Conservation (phyloP, 2,113 vertebrate species). For the Antechinus stuartii region DNA sequence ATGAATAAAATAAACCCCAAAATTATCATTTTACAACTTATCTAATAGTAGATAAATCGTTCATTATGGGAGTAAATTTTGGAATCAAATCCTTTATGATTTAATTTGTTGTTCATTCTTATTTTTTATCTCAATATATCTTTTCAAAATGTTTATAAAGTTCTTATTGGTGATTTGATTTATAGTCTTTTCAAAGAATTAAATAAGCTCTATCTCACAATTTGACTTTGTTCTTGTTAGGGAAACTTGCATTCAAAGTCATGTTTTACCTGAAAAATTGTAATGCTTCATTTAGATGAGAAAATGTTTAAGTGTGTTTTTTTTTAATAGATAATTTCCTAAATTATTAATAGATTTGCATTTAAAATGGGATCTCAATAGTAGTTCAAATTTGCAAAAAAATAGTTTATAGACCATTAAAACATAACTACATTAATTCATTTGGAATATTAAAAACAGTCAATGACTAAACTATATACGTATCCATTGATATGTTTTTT, state of each 20-base stretch:
- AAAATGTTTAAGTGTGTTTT: not conserved
- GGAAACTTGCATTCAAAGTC: slow-evolving; percentile 32
- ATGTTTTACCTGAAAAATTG: slow-evolving; percentile 36
- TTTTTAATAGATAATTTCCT: slow-evolving; percentile 18
- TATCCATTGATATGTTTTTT: slow-evolving; percentile 67
- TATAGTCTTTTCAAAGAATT: slow-evolving; percentile 30
- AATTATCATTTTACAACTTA: slow-evolving; percentile 43
- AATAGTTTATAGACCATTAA: slow-evolving; percentile 59
- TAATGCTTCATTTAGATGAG: slow-evolving; percentile 54
- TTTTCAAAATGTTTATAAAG: slow-evolving; percentile 30
- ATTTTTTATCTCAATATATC: slow-evolving; percentile 6
- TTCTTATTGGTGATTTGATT: slow-evolving; percentile 28
- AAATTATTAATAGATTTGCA: slow-evolving; percentile 60
- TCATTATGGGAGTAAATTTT: not conserved
- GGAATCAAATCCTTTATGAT: slow-evolving; percentile 10
- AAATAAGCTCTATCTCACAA: slow-evolving; percentile 8
- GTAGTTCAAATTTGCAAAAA: slow-evolving; percentile 59
- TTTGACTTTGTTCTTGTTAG: slow-evolving; percentile 52
- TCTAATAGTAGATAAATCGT: too few species aligned
- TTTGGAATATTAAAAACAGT: slow-evolving; percentile 48
- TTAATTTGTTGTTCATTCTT: not conserved
- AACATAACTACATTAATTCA: slow-evolving; percentile 58
- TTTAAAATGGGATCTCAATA: slow-evolving; percentile 61
- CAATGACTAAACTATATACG: slow-evolving; percentile 50
- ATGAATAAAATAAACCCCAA: slow-evolving; percentile 60